These are phyloP conservation scores for Haliaeetus leucogaster DNA, from an alignment of 2,113 vertebrate species.

Conservation along the genomic window DNA sequence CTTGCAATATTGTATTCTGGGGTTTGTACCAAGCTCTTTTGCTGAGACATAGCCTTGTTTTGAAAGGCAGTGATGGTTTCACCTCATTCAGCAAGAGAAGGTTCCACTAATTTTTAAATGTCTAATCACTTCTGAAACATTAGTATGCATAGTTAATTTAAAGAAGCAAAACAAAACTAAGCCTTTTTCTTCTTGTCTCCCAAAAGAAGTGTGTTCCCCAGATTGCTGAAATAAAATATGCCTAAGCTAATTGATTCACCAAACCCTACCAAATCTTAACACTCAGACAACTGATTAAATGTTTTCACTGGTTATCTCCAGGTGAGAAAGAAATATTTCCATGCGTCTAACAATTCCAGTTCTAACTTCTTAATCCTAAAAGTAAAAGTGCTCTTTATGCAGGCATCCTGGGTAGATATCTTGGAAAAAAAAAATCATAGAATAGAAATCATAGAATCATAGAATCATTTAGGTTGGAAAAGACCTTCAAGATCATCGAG, in stretches of 20 bases:
- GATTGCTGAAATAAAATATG: not conserved
- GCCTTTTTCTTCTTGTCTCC: not conserved
- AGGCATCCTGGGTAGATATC: not conserved
- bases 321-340: not conserved
- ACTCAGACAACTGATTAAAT: not conserved
- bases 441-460: no score
- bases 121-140: not conserved
- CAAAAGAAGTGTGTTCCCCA: not conserved
- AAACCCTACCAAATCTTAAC: not conserved
- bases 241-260: not conserved
- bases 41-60: not conserved
- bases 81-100: not conserved
- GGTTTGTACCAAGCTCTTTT: not conserved
- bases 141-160: not conserved
- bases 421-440: not conserved
- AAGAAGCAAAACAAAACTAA: not conserved
- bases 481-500: no score
- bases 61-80: not conserved
- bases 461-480: no score
- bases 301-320: not conserved
- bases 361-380: not conserved
- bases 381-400: not conserved
- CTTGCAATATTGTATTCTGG: not conserved
- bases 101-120: not conserved
- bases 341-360: not conserved